Evolutionary conservation across 2,797 vertebrate species (phyloP), one percentile per base, ranked within the genome.

Genomic region (Pangasius djambal): DNA sequence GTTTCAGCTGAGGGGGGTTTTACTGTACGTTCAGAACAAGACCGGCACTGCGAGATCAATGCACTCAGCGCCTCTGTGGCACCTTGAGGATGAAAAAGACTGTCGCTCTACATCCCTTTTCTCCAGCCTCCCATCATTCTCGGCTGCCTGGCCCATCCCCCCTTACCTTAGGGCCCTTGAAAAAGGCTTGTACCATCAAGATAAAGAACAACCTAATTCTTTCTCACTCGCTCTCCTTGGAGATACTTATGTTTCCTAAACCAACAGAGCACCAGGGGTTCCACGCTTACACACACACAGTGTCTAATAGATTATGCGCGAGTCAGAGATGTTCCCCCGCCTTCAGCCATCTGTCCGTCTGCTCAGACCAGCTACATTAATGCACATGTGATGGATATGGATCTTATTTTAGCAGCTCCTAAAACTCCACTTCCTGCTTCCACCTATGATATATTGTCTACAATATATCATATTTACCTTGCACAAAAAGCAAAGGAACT

Each of bases 221-320:
- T 84, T 7, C 50, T 83, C 67, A 1, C 65, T 48, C 55, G 5
- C 34, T 31, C 75, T 81, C 57, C 65, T 69, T 25, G 15, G 63
- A 50, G 63, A 88, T 48, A 34, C 10, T 79, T 31, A 48, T 72
- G 77, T 72, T 82, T 22, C n/a, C 77, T 89, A 81, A 81, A 89
- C 75, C 37, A 89, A 74, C 88, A 86, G 52, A 82, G 57, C 84
- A 86, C 74, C 61, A 31, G 78, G 67, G 65, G 84, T 57, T 28
- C 85, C 15, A 50, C 9, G 4, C 75, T 28, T 22, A 67, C 44
- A 34, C 25, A 78, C 70, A 52, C 31, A 0, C n/a, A 20, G 48
- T 59, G 78, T 88, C 88, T 85, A 1, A 69, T 83, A 78, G 88
- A 78, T 78, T 88, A 78, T 69, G 31, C 61, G 25, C 15, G 22